Evolutionary conservation across 1,140 invertebrate genomes (phyloP).

Genomic region (Aphelinus certus): DNA sequence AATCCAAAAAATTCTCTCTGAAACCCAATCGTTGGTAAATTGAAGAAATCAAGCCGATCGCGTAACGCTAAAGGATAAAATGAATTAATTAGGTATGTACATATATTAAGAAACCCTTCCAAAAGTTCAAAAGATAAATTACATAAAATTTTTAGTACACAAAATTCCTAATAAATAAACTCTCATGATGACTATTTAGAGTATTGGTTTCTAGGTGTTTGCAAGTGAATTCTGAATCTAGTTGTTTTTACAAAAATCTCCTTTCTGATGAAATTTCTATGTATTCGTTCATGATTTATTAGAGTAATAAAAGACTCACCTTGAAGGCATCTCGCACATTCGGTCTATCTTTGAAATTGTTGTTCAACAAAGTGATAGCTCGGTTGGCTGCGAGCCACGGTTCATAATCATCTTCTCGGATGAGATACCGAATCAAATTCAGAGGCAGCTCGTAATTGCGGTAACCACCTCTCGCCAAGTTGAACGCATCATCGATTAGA

Average conservation of each 20-base stretch:
- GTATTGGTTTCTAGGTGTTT: not conserved
- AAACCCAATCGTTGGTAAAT: slow-evolving; percentile 48
- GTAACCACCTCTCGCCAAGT: slow-evolving; percentile 62
- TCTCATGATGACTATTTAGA: not conserved
- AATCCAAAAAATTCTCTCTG: slow-evolving; percentile 29
- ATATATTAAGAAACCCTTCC: no score
- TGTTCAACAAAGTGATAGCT: slow-evolving; percentile 54
- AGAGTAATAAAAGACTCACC: slow-evolving; percentile 33
- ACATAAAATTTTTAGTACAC: no score
- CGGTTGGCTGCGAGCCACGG: slow-evolving; percentile 67
- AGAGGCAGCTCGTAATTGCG: slow-evolving; percentile 65
- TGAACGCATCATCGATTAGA: slow-evolving; percentile 72
- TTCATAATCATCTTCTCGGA: slow-evolving; percentile 65
- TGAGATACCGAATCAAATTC: slow-evolving; percentile 65
- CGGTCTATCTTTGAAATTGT: slow-evolving; percentile 45
- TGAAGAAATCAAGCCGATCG: slow-evolving; percentile 37
- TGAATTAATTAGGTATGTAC: not conserved
- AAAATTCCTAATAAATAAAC: no score
- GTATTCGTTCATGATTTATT: no score
- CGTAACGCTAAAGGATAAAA: slow-evolving; percentile 42
- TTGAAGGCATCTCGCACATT: slow-evolving; percentile 41
- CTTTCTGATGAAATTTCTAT: no score
- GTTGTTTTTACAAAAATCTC: no score
- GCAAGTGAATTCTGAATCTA: no score
- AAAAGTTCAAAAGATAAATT: no score